Evolutionary conservation across 1,140 invertebrate genomes (phyloP).

Genomic region (Eubasilissa regina): DNA sequence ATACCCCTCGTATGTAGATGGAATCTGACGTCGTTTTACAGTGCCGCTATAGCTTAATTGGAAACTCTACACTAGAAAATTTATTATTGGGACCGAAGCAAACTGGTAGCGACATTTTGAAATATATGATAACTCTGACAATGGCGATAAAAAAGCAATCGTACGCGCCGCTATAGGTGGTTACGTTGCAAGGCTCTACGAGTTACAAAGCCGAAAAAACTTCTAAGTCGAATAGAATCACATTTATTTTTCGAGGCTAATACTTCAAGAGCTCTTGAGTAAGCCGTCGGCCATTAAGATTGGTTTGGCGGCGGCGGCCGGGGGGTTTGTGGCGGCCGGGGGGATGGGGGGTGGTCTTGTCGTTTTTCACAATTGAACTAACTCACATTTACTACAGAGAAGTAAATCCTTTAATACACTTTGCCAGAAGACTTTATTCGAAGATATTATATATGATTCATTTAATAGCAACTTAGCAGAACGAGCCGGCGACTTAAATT

Average conservation of each 20-base stretch:
- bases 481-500: too few relatives aligned
- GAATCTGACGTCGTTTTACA: too few relatives aligned
- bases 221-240: slow-evolving; percentile 15
- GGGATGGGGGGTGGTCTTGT: neutral
- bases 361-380: slow-evolving; percentile 39
- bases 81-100: too few relatives aligned
- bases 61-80: too few relatives aligned
- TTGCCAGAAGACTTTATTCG: neutral
- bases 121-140: too few relatives aligned
- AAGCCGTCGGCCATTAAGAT: slow-evolving; percentile 20
- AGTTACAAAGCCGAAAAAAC: slow-evolving; percentile 12
- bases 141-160: too few relatives aligned
- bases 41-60: too few relatives aligned
- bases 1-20: too few relatives aligned
- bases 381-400: neutral
- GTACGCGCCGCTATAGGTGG: too few relatives aligned
- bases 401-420: slow-evolving; percentile 1
- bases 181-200: neutral
- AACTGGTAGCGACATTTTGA: too few relatives aligned
- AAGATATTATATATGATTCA: slow-evolving; percentile 15
- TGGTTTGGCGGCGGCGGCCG: neutral
- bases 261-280: slow-evolving; percentile 15
- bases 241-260: slow-evolving; percentile 30
- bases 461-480: neutral
- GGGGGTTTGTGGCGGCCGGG: neutral